Percentiles rank a stretch among this genome's conserved stretches.
Evolutionary conservation across 2,797 vertebrate species (phyloP).

Genomic region (Paratrypauchen microcephalus): DNA sequence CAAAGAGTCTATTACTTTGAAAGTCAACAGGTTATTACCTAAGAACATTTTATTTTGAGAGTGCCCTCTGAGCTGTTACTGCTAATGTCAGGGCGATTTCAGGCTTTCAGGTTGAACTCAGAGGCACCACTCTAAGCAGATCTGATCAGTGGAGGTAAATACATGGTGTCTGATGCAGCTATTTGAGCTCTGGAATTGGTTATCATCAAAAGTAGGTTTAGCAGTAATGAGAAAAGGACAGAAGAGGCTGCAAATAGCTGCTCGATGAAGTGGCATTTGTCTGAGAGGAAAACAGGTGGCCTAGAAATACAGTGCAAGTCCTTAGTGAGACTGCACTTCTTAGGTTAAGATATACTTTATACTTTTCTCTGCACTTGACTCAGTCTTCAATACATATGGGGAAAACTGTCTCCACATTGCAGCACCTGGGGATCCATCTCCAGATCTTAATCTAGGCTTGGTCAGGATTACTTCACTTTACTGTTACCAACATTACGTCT

Average conservation of each 20-base stretch:
- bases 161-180: constrained; percentile 1
- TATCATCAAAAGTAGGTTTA: neutral
- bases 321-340: neutral
- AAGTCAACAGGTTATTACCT: neutral
- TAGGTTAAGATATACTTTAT: no score
- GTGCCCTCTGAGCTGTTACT: neutral
- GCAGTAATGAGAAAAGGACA: neutral
- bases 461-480: no score
- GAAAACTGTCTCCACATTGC: no score
- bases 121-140: neutral
- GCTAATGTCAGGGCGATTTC: neutral
- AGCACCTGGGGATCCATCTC: no score
- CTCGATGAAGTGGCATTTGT: constrained; percentile 2
- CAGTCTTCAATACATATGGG: no score
- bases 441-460: no score
- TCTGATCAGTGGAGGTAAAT: constrained; percentile 1
- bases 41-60: neutral
- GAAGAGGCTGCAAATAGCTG: constrained; percentile 1
- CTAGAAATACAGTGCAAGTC: neutral
- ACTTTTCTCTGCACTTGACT: no score
- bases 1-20: neutral
- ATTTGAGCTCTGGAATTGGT: neutral
- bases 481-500: no score
- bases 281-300: neutral
- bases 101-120: neutral